A percentile compares a stretch with the other conserved stretches of the same genome.
Conservation (phyloP, 2,888 invertebrate species). For the Nycteola revayana region DNA sequence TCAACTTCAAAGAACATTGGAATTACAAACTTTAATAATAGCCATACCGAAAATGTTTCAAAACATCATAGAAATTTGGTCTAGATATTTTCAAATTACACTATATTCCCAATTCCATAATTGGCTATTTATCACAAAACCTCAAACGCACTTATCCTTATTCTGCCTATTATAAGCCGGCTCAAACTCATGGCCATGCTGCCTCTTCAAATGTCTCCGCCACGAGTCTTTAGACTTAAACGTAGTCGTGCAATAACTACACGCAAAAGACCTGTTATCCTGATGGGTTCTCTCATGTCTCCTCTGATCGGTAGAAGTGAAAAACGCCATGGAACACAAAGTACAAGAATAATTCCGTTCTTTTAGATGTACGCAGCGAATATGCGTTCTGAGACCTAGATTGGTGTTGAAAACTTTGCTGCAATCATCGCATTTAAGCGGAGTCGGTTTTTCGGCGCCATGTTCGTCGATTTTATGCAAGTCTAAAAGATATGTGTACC, state of each 20-base stretch:
- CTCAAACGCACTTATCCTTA: too few relatives aligned
- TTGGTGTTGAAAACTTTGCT: conserved; percentile 37
- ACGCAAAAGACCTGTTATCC: conserved; percentile 38
- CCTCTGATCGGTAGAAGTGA: conserved; percentile 41
- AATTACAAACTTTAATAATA: too few relatives aligned
- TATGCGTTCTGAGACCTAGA: conserved; percentile 41
- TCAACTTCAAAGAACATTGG: too few relatives aligned
- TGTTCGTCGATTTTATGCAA: conserved; percentile 44
- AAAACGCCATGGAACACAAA: conserved; percentile 44
- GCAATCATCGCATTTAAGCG: conserved; percentile 39
- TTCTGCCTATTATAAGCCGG: too few relatives aligned
- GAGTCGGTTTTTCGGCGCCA: conserved; percentile 29
- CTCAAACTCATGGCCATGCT: conserved; percentile 33
- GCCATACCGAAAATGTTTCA: too few relatives aligned
- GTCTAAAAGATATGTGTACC: conserved; percentile 34
- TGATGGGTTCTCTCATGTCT: conserved; percentile 51
- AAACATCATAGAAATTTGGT: too few relatives aligned
- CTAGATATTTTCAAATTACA: too few relatives aligned
- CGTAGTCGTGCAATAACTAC: conserved; percentile 40
- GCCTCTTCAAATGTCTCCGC: conserved; percentile 43
- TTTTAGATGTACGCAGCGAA: conserved; percentile 41
- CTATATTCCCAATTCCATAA: too few relatives aligned
- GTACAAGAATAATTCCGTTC: conserved; percentile 44
- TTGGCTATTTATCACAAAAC: too few relatives aligned
- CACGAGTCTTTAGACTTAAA: conserved; percentile 51